Evolutionary conservation across 2,113 vertebrate genomes (phyloP), one percentile per base, ranked within the genome.

Genomic region (Nansenia antarctica): DNA sequence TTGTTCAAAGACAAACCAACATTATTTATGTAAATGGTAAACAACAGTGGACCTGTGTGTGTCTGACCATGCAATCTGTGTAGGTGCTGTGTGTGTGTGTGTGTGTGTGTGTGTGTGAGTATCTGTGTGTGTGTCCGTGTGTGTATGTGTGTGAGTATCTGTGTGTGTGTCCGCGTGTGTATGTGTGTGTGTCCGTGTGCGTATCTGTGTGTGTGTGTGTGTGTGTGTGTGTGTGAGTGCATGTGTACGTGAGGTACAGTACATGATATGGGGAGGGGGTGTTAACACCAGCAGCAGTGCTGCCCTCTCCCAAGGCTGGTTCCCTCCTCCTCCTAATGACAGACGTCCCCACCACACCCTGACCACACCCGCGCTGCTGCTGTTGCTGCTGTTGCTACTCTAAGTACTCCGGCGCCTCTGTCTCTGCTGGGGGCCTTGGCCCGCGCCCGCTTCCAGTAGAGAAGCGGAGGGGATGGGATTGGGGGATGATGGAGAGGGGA

Each of bases 241-340:
- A 66, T 78, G 69, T 83, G 69, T 72, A 74, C 72, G 47, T 62
- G 59, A 66, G 65, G 60, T 69, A 59, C 66, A 86, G 81, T 79
- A 81, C 78, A 76, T 65, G 77, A 76, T 73, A 26, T 24, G 24
- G 72, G 73, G 60, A 64, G 53, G 71, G 53, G 58, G 58, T 15
- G 58, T 42, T 42, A 42, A 57, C 69, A 76, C 74, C 77, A 78
- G 81, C 26, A 70, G 61, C 27, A 73, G 62, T 80, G 69, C n/a
- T 62, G 63, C 67, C 58, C 73, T 73, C 53, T 77, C 69, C 68
- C 77, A 69, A 69, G 58, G 80, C 70, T 84, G 82, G 88, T 91
- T 86, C 85, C 89, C 80, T 80, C 78, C 59, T 78, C 66, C 20
- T 34, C 69, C 81, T 90, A 88, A 90, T 88, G 78, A 87, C 80